phyloP scores from a whole-genome alignment of 2,888 invertebrate species.

The Aradus depressus region DNA sequence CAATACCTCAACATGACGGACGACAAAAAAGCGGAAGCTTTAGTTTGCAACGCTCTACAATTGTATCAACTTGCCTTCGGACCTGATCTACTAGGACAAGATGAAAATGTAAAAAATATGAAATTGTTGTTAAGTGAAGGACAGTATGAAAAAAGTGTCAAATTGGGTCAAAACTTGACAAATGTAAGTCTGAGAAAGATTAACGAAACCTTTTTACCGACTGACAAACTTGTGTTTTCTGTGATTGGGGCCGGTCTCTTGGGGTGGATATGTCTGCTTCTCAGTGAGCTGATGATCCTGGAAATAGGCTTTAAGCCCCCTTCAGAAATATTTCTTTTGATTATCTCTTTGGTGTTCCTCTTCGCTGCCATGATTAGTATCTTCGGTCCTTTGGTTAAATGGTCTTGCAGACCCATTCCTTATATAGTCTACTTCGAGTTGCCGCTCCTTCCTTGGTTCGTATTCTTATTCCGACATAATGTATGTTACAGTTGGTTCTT shows the following conservation, averaged over 20 bases:
- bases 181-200: neutral
- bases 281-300: no score
- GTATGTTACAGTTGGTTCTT: neutral
- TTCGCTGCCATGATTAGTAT: no score
- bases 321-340: no score
- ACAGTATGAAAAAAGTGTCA: neutral
- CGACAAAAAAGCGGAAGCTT: conserved; percentile 1
- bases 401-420: no score
- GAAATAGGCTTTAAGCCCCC: no score
- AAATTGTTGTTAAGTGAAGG: neutral
- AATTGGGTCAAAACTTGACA: neutral
- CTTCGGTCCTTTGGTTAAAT: no score
- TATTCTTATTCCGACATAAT: neutral
- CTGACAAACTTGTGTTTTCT: conserved; percentile 3
- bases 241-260: neutral
- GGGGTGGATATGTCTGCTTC: conserved; percentile 5
- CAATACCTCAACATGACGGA: neutral
- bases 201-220: neutral
- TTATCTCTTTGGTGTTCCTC: no score
- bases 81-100: neutral
- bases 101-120: neutral
- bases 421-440: neutral
- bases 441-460: neutral
- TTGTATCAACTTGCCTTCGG: neutral
- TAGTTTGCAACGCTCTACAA: conserved; percentile 4